Evolutionary conservation across 2,888 invertebrate genomes (phyloP), one percentile per base, ranked within the genome.

Genomic region (Tyria jacobaeae): DNA sequence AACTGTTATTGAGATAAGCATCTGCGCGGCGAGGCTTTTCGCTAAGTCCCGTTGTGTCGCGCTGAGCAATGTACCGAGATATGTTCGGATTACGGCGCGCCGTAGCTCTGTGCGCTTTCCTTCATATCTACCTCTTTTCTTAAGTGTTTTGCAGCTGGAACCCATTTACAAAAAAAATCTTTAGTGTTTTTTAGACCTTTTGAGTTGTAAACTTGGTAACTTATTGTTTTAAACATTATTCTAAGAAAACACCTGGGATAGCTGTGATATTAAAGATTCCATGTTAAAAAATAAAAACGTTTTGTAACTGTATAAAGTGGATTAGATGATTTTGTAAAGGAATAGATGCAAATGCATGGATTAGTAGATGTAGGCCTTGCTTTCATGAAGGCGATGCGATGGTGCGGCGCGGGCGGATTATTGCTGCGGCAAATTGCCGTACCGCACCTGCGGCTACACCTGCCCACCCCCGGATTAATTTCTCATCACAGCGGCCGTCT

Each of bases 1-100:
- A 93, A 93, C 91, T 93, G 93, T 93, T 94, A 93, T 93, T 93
- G 93, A 90, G 94, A 92, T 92, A 93, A 93, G 90, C 92, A 92
- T 93, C 92, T 93, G 92, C 90, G 85, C 87, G 82, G 86, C 84
- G 86, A 87, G 92, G 92, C 91, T 92, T 92, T 92, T 80, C 89
- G 86, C 91, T 92, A 92, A 93, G 92, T 91, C 92, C 91, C 90
- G 87, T 87, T 88, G 91, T 90, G 92, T 91, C 91, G 91, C 91
- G 87, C 84, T 90, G 91, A 92, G 91, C 90, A 90, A 90, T 91
- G 92, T 92, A 88, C 90, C 87, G 86, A 92, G 93, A 93, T 93
- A 89, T 92, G 93, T 91, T 80, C 81, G 93, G 93, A 92, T 93
- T 93, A 94, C 83, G 82, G 79, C 78, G 75, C 80, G 83, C 86